A percentile compares a stretch with the other conserved stretches of the same genome.
Evolutionary conservation across 2,888 invertebrate genomes (phyloP).

Genomic region (Cancer borealis): DNA sequence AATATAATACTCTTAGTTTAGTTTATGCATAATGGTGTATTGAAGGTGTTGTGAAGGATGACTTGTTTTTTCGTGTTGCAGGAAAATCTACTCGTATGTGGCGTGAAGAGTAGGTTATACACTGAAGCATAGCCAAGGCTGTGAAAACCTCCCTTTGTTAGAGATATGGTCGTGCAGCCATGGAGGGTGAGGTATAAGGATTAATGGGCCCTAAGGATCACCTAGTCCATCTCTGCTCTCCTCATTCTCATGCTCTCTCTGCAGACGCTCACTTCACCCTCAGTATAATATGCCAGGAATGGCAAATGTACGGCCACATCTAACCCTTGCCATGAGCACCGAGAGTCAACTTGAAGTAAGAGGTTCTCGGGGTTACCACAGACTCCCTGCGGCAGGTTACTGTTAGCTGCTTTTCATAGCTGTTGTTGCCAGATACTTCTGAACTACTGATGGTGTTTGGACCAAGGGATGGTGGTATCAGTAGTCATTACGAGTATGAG

Average conservation of each 20-base stretch:
- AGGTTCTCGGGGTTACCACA: conserved; percentile 42
- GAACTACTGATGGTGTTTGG: conserved; percentile 37
- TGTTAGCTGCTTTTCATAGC: conserved; percentile 60
- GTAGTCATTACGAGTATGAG: conserved; percentile 34
- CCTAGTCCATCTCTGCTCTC: conserved; percentile 65
- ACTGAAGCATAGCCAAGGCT: conserved; percentile 74
- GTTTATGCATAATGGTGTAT: not conserved
- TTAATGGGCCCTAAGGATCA: conserved; percentile 52
- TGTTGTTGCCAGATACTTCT: conserved; percentile 51
- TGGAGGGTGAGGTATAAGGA: conserved; percentile 60
- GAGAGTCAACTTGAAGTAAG: conserved; percentile 45
- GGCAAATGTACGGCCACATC: conserved; percentile 49
- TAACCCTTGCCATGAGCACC: conserved; percentile 53
- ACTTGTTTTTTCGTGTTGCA: conserved; percentile 48
- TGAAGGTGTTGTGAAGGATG: not conserved
- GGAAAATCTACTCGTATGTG: conserved; percentile 76
- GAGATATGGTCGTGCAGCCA: conserved; percentile 62
- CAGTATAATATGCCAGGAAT: conserved; percentile 57
- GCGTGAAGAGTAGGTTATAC: conserved; percentile 70
- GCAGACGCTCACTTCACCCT: conserved; percentile 65
- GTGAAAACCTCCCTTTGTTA: conserved; percentile 68
- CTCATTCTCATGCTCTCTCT: conserved; percentile 63
- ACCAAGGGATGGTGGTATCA: conserved; percentile 56
- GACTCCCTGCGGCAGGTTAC: conserved; percentile 54
- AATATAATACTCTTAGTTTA: too few species aligned